Evolutionary conservation across 2,888 invertebrate species (phyloP), one percentile per base, ranked within the genome.

Genomic region (Hemistola chrysoprasaria): DNA sequence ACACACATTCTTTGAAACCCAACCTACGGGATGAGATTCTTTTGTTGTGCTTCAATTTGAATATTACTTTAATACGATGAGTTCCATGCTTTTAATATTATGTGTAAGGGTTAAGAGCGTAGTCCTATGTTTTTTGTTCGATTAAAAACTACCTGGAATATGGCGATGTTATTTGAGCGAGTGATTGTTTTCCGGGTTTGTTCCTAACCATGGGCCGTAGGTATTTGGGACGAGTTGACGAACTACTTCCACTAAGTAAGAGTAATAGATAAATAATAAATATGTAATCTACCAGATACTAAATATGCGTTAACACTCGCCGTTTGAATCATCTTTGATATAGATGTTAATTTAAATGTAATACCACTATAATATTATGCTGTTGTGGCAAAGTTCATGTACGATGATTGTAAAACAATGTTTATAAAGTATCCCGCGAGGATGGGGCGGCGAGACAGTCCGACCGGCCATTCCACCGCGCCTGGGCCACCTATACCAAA

Each of bases 1-100:
- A 68, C 69, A 74, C 71, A 70, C 78, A 78, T 76, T 80, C 77
- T 78, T 76, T 78, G 84, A 76, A 85, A 86, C 75, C 63, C 69
- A 79, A 84, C 70, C 77, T 65, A 59, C 56, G 71, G 65, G 65
- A 75, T 75, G 77, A 77, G 75, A 78, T 76, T 78, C 84, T 77
- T 84, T 85, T 86, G 82, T 84, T 76, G 70, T 65, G 65, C 64
- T 69, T 71, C 70, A 69, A 84, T 85, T 84, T 85, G 78, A 87
- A 85, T 87, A 84, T 84, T 76, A 75, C 78, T 75, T 73, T 74
- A 78, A 78, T 78, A 69, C 71, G 77, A 78, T 74, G 72, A 72
- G 71, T 63, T 52, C 65, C 66, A 65, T 59, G 66, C 62, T 68
- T 62, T 76, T 74, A 73, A 74, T 74, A 69, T 65, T 66, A 66